phyloP scores from a whole-genome alignment of 2,113 vertebrate species.

The Butorides virescens region DNA sequence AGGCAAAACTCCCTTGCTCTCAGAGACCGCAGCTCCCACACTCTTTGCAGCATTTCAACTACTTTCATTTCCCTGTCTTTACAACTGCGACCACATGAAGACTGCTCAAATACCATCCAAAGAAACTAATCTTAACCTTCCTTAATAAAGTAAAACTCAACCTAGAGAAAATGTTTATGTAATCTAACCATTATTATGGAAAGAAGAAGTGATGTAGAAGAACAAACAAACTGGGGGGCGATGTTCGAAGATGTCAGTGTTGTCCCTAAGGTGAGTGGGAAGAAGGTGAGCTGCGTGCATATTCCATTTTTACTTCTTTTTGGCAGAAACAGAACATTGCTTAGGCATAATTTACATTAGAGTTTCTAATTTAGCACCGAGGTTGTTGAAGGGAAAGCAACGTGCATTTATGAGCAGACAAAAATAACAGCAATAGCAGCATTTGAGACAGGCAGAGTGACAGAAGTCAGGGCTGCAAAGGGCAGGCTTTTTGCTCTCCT shows the following conservation, averaged over 20 bases:
- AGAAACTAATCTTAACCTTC: neutral
- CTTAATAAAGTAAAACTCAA: neutral
- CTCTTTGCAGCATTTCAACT: neutral
- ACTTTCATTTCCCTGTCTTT: accelerated
- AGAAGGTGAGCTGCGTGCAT: neutral
- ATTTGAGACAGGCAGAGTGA: neutral
- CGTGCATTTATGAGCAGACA: neutral
- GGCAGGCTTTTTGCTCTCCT: neutral
- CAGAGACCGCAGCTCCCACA: neutral
- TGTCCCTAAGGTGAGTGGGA: neutral
- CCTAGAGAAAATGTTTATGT: neutral
- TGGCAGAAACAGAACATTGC: slow-evolving; percentile 42
- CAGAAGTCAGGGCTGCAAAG: neutral
- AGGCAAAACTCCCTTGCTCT: neutral
- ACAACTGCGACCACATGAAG: accelerated
- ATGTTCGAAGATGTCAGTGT: neutral
- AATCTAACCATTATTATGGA: neutral
- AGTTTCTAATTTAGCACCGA: slow-evolving; percentile 40
- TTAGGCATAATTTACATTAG: slow-evolving; percentile 15
- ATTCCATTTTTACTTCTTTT: slow-evolving; percentile 17
- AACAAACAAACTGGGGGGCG: neutral
- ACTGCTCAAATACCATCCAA: neutral
- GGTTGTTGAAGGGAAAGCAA: slow-evolving; percentile 24
- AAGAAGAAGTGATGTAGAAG: neutral
- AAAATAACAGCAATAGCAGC: slow-evolving; percentile 28